Evolutionary conservation across 1,140 invertebrate genomes (phyloP), one percentile per base, ranked within the genome.

Genomic region (Ostrea denselamellosa): DNA sequence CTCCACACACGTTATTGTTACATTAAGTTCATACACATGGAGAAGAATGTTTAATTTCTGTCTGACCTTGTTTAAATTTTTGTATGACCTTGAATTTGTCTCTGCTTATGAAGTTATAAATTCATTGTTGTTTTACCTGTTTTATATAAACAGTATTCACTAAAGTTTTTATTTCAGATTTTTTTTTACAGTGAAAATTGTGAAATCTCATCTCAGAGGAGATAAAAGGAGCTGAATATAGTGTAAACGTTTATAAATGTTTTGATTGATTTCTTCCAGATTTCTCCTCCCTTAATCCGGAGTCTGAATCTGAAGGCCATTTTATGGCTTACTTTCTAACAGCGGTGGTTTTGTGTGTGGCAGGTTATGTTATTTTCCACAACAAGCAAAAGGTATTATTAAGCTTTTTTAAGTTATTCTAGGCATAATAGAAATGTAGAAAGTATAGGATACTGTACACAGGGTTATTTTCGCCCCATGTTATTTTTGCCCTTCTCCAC

Each of bases 321-420:
- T 96, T 96, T 93, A 96, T 96, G 93, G 95, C 95, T 17, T 97
- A 97, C 92, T 96, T 97, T 90, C 95, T 96, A 87, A 94, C 96
- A 17, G 92, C 96, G 71, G 95, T 96, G 85, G 92, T 97, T 14
- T 89, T 96, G 8, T 96, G 95, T 90, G 95, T 97, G 77, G 93
- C 95, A 84, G 95, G 95, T 9, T 97, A 97, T 93, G 93, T 97
- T 54, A 95, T 95, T 90, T 97, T 96, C 93, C 96, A 97, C 90
- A 97, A 97, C 90, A 97, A 96, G 92, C 96, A 97, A 93, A 97
- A 96, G 95, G 96, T 96, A 93, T 91, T 44, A 44, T 44, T 44
- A 44, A 44, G 34, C 34, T 44, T 44, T n/a, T 44, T 5, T 44
- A 44, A 44, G 34, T 44, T 44, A 44, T 44, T 44, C 34, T 2